phyloP scores from a whole-genome alignment of 37 sponge, comb jelly and placozoan genomes.

The Chondrilla cf. caribensis region DNA sequence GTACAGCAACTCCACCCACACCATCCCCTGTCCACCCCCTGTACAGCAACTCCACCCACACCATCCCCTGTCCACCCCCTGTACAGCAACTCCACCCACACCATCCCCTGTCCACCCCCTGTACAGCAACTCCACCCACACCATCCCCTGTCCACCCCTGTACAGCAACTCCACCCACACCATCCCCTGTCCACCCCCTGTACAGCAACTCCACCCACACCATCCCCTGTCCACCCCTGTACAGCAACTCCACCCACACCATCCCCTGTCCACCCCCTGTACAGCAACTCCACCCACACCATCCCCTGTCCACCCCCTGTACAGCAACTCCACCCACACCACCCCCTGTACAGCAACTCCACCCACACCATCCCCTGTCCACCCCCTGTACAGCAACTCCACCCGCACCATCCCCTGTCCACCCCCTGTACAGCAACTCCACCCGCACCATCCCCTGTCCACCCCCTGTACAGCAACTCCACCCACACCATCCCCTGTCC shows the following conservation, averaged over 20 bases:
- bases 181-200: neutral
- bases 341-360: neutral
- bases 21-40: neutral
- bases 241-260: neutral
- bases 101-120: neutral
- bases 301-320: neutral
- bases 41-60: neutral
- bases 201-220: neutral
- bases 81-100: neutral
- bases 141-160: neutral
- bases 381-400: neutral
- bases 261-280: neutral
- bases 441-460: neutral
- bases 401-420: neutral
- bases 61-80: neutral
- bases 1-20: neutral
- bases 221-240: neutral
- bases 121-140: neutral
- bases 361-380: neutral
- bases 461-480: neutral
- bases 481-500: neutral
- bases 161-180: neutral
- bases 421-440: neutral
- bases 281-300: neutral
- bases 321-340: neutral